Percentiles rank a stretch among this genome's conserved stretches.
These are phyloP conservation scores for Marmota monax DNA, from an alignment of 2,113 vertebrate species.

Conservation along the genomic window DNA sequence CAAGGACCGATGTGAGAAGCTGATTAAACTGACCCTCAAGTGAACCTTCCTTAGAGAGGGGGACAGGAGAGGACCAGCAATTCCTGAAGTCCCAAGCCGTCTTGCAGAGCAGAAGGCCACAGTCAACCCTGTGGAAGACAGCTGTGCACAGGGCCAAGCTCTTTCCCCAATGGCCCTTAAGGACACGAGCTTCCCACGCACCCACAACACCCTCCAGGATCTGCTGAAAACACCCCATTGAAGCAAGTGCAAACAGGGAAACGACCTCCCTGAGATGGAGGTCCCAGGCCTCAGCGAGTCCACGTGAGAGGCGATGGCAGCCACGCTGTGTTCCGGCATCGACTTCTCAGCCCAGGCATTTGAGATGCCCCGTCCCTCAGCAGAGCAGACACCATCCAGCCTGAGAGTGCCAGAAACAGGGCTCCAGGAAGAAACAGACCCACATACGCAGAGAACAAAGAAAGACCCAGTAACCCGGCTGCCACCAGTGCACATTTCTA, in stretches of 20 bases:
- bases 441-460: background rate
- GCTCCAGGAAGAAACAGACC: background rate
- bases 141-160: accelerated
- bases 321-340: background rate
- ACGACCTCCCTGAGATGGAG: background rate
- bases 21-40: background rate
- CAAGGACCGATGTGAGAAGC: background rate
- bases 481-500: background rate
- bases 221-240: background rate
- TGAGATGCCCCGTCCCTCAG: too few relatives aligned
- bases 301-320: background rate
- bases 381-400: background rate
- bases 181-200: background rate
- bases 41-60: background rate
- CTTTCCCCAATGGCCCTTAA: background rate
- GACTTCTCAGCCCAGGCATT: accelerated
- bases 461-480: background rate
- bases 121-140: accelerated
- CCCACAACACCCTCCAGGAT: background rate
- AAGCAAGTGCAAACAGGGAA: background rate
- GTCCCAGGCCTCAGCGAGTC: background rate
- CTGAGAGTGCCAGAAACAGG: background rate
- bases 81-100: background rate
- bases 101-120: too few relatives aligned
- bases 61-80: background rate